phyloP scores from a whole-genome alignment of 2,888 invertebrate genomes.

The Eupithecia subumbrata region DNA sequence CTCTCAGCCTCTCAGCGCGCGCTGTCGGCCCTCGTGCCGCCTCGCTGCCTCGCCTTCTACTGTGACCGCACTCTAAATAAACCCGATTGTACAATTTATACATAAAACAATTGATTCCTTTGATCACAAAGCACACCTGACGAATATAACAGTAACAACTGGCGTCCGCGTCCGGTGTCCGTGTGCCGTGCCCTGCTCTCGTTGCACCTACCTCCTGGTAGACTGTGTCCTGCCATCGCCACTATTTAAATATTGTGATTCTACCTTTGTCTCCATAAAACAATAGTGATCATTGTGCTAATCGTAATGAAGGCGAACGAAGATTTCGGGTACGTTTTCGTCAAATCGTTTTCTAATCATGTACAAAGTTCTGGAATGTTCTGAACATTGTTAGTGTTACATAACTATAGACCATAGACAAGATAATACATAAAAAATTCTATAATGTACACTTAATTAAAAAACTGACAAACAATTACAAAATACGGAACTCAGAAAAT shows the following conservation, averaged over 20 bases:
- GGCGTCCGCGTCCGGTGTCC: neutral
- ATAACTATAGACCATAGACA: neutral
- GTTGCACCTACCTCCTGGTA: neutral
- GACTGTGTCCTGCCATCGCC: neutral
- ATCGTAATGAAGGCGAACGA: constrained; percentile 16
- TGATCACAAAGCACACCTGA: neutral
- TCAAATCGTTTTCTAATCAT: neutral
- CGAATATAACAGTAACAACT: neutral
- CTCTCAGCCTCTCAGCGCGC: constrained; percentile 12
- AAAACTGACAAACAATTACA: too few relatives aligned
- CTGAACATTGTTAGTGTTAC: neutral
- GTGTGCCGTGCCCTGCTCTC: neutral
- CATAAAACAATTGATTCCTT: neutral
- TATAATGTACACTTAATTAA: neutral
- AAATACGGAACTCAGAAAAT: too few relatives aligned
- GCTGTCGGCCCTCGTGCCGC: constrained; percentile 6
- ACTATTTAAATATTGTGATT: neutral
- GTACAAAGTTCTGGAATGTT: neutral
- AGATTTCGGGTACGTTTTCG: constrained; percentile 23
- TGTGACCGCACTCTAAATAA: neutral
- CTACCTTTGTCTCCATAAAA: neutral
- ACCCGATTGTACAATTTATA: neutral
- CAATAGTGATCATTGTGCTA: constrained; percentile 1
- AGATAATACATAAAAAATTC: too few relatives aligned
- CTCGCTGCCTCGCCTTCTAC: neutral